These are phyloP conservation scores for Peromyscus maniculatus DNA, from an alignment of 2,113 vertebrate species.

Conservation along the genomic window DNA sequence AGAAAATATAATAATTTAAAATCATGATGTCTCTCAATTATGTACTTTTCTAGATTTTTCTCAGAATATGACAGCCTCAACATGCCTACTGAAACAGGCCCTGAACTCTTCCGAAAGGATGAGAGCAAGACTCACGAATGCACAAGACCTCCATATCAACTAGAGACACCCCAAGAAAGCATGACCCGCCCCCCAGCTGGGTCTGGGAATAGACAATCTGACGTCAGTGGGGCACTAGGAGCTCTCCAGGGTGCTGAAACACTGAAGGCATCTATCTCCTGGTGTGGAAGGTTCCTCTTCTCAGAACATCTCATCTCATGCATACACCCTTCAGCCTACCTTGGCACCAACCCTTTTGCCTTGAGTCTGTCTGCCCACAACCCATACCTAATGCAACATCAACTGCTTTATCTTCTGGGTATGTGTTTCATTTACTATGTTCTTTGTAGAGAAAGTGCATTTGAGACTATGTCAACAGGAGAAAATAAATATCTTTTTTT, in stretches of 20 bases:
- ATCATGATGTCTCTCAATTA: background rate
- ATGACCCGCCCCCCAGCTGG: background rate
- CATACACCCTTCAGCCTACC: background rate
- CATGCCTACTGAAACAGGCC: background rate
- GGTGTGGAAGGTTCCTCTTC: background rate
- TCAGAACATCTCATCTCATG: background rate
- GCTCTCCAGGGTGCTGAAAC: slow-evolving; percentile 80
- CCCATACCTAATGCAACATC: background rate
- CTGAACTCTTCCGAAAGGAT: slow-evolving; percentile 11
- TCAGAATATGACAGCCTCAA: slow-evolving; percentile 14
- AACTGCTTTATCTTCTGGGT: background rate
- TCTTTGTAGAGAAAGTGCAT: slow-evolving; percentile 49
- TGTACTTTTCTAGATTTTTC: slow-evolving; percentile 52
- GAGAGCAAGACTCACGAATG: background rate
- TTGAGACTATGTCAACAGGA: slow-evolving; percentile 36
- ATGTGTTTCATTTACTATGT: slow-evolving; percentile 48
- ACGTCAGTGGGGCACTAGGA: background rate
- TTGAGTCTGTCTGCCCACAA: slow-evolving; percentile 25
- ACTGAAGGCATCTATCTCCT: background rate
- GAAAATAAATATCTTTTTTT: background rate
- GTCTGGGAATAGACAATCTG: background rate
- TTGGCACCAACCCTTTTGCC: background rate
- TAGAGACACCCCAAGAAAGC: slow-evolving; percentile 37
- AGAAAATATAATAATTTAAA: slow-evolving; percentile 31
- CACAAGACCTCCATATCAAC: background rate